Percentiles rank a stretch among this genome's conserved stretches.
Evolutionary conservation across 37 sponge, comb jelly and placozoan species (phyloP).

Genomic region (Haliclona indistincta): DNA sequence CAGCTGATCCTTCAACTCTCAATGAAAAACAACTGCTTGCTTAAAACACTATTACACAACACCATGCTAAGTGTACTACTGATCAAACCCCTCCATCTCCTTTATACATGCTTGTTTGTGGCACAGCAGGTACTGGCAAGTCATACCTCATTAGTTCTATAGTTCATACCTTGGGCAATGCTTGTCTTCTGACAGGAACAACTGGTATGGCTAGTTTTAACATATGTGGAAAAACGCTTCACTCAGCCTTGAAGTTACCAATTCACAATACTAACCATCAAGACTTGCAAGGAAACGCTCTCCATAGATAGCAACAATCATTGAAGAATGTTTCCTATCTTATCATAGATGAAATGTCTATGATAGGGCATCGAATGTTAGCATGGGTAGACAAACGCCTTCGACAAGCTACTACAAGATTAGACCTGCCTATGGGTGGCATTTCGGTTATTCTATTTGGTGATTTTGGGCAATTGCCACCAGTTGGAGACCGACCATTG

Average conservation of each 20-base stretch:
- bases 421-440: slow-evolving; percentile 29
- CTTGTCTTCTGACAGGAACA: slow-evolving; percentile 5
- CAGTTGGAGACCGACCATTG: slow-evolving; percentile 38
- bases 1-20: too few relatives aligned
- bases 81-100: neutral
- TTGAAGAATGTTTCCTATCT: slow-evolving; percentile 14
- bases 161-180: neutral
- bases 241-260: slow-evolving; percentile 25
- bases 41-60: neutral
- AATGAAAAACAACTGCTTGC: neutral
- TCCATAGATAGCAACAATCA: slow-evolving; percentile 15
- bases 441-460: slow-evolving; percentile 28
- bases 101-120: slow-evolving; percentile 23
- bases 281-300: slow-evolving; percentile 16
- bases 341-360: slow-evolving; percentile 52
- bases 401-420: slow-evolving; percentile 7
- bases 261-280: neutral
- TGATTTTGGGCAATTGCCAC: slow-evolving; percentile 43
- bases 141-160: slow-evolving; percentile 32
- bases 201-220: slow-evolving; percentile 39
- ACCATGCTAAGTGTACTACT: neutral
- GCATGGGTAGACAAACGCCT: slow-evolving; percentile 29
- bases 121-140: slow-evolving; percentile 44
- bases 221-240: slow-evolving; percentile 39
- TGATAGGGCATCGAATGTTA: slow-evolving; percentile 31